Conservation (phyloP, 2,113 vertebrate species). For the Gavia stellata region DNA sequence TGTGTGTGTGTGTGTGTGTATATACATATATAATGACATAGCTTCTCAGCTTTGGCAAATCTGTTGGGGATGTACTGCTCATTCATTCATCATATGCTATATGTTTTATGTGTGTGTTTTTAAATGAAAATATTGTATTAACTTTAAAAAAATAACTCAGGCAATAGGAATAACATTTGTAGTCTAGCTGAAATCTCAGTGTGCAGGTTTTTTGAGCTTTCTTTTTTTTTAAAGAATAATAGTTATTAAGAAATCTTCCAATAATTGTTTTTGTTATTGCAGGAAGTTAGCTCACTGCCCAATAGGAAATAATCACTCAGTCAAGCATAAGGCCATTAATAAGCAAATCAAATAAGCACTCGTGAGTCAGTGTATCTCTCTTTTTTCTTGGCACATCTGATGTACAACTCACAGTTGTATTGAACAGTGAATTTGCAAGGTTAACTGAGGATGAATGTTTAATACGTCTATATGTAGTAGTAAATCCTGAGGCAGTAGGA, state of each 20-base stretch:
- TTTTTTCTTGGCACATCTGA: not conserved
- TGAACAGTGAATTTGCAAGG: not conserved
- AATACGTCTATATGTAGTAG: too few relatives aligned
- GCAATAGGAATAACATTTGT: not conserved
- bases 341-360: not conserved
- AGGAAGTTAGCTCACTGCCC: not conserved
- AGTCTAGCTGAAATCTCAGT: not conserved
- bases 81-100: not conserved
- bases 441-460: not conserved
- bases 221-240: not conserved
- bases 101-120: not conserved
- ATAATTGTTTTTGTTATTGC: not conserved
- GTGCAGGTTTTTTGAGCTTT: not conserved
- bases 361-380: not conserved
- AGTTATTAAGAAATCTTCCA: not conserved
- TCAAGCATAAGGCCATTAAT: not conserved
- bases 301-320: not conserved
- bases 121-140: not conserved
- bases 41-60: not conserved
- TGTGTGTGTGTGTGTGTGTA: not conserved
- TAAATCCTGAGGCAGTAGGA: not conserved
- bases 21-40: not conserved
- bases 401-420: not conserved
- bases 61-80: not conserved
- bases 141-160: not conserved